Evolutionary conservation across 1,140 invertebrate species (phyloP), one percentile per base, ranked within the genome.

Genomic region (Tetragonula clypearis): DNA sequence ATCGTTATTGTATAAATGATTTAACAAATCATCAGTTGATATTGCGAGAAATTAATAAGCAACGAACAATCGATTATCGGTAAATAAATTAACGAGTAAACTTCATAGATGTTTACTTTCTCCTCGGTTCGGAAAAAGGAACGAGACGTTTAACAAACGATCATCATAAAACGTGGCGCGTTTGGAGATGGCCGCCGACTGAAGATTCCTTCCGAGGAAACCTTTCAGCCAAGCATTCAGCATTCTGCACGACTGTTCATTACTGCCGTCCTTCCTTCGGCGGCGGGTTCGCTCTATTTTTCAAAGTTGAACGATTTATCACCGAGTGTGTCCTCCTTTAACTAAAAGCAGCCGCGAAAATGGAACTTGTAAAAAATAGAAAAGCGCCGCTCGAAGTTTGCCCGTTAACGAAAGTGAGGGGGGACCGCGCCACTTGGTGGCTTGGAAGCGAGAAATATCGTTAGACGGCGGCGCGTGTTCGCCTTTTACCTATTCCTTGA

Each of bases 401-500:
- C 72, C 82, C 86, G 88, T 88, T 88, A 89, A 86, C 88, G 78
- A 78, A 72, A 82, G 26, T 55, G 49, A 41, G 71, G 41, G 41
- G 41, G 6, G 41, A 8, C 41, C 41, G 41, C 41, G 41, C 6
- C 41, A 49, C 6, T 49, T 49, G 80, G 49, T 23, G 77, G 83
- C 83, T 82, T 77, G 60, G 60, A 53, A 65, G 71, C 62, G 87
- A 86, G 71, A 89, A 88, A 89, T 89, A 89, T 83, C 78, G 87
- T 88, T 87, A 87, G 82, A 66, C 79, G 72, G 41, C 41, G 41
- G 41, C 80, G 56, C 80, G 26, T 56, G 30, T 71, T 88, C 60
- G 58, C 73, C 41, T 82, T 81, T 81, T 82, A 71, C 84, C 69
- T 80, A 49, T 75, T 88, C n/a, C 62, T 80, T n/a, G 35, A 49